phyloP scores from a whole-genome alignment of 2,888 invertebrate genomes.

The Oligia strigilis region DNA sequence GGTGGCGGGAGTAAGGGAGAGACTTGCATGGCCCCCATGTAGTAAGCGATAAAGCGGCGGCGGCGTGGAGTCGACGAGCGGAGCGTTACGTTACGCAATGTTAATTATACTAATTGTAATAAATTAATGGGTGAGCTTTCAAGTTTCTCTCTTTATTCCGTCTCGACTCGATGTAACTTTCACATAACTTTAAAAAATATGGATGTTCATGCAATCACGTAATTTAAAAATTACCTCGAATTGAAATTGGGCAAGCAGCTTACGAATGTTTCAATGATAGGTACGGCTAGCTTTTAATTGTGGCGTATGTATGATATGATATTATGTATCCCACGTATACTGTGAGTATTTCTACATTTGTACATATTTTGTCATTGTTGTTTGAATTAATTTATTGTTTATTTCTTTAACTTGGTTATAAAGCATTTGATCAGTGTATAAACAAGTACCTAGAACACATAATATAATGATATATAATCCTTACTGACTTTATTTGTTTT shows the following conservation, averaged over 20 bases:
- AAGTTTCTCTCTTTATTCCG: conserved; percentile 74
- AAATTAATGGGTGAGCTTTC: conserved; percentile 79
- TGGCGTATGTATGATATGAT: not conserved
- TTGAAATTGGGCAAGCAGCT: conserved; percentile 57
- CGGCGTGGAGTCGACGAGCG: conserved; percentile 70
- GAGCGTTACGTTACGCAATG: conserved; percentile 80
- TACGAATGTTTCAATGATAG: conserved; percentile 44
- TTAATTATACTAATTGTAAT: conserved; percentile 86
- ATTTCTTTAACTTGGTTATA: conserved; percentile 48
- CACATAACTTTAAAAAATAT: conserved; percentile 69
- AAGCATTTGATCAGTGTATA: conserved; percentile 41
- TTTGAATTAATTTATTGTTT: conserved; percentile 58
- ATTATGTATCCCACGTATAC: conserved; percentile 30
- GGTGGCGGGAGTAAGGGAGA: conserved; percentile 64
- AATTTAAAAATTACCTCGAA: conserved; percentile 59
- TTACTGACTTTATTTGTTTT: not conserved
- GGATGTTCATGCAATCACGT: conserved; percentile 64
- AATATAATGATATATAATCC: not conserved
- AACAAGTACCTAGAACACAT: conserved; percentile 44
- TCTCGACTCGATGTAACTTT: conserved; percentile 68
- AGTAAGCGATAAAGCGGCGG: conserved; percentile 59
- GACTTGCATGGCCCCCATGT: conserved; percentile 55
- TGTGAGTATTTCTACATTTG: conserved; percentile 39
- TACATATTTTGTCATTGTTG: conserved; percentile 46
- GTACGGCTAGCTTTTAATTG: conserved; percentile 37